A percentile compares a stretch with the other conserved stretches of the same genome.
Evolutionary conservation across 2,797 vertebrate species (phyloP).

Genomic region (Darevskia mixta): DNA sequence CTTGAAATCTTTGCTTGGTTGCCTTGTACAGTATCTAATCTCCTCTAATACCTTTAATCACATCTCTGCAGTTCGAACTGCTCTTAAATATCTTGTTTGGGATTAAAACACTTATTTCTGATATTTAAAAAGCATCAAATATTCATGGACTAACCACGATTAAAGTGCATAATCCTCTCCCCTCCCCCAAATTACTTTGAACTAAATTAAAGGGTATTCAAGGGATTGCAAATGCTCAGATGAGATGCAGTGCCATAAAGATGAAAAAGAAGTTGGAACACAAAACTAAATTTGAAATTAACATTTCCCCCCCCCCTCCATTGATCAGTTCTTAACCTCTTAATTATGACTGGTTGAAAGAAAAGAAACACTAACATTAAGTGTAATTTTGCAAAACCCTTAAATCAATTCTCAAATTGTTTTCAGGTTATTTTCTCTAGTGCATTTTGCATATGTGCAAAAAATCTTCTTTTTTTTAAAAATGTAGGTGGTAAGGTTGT

Average conservation of each 20-base stretch:
- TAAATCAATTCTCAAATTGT: not conserved
- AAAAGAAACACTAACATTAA: constrained; percentile 13
- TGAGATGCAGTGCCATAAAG: constrained; percentile 21
- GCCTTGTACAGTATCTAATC: constrained; percentile 34
- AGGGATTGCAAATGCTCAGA: constrained; percentile 26
- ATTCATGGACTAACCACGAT: constrained; percentile 23
- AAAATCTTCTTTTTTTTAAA: not conserved
- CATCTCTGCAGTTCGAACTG: constrained; percentile 45
- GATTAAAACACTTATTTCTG: constrained; percentile 6
- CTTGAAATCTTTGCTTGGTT: constrained; percentile 38
- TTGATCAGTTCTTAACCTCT: constrained; percentile 33
- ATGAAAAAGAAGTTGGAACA: constrained; percentile 18
- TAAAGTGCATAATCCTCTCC: constrained; percentile 27
- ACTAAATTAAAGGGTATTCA: constrained; percentile 46
- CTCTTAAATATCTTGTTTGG: constrained; percentile 35
- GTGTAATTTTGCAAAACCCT: not conserved
- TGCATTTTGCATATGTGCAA: not conserved
- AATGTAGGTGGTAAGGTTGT: not conserved
- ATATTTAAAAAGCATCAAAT: constrained; percentile 6
- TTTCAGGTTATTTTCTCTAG: not conserved
- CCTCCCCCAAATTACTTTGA: not conserved
- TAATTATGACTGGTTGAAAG: not conserved
- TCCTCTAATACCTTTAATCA: constrained; percentile 40
- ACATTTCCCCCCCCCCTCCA: constrained; percentile 26
- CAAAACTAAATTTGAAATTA: constrained; percentile 34